Base-by-base conservation (phyloP, 2,888 invertebrate genomes). In the Drosophila picticornis region DNA sequence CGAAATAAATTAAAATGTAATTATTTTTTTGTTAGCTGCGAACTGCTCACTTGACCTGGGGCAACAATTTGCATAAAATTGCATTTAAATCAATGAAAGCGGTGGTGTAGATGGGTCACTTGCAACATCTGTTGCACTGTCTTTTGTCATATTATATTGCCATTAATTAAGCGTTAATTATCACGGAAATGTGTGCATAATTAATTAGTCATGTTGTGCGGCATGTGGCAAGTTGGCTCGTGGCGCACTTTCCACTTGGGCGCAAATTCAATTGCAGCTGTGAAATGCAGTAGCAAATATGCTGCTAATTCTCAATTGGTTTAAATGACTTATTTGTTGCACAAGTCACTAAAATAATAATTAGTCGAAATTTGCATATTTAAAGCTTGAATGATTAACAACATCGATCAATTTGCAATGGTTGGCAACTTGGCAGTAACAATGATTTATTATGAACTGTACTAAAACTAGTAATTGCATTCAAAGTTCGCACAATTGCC, bases 151-250 rank as follows among this genome's bases (percentile, higher is more conserved):
- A 77, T 80, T 70, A 81, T 80, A 80, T 77, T 75, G 77, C 75
- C 77, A 77, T 88, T 86, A 84, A 85, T 88, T 86, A 88, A 77
- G 69, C 61, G 85, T 81, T 85, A 85, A 85, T 85, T 88, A 84
- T 72, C 77, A 77, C 69, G 34, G 67, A 80, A 86, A 75, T 60
- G 68, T 88, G 83, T 61, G 68, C 38, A 52, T 72, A 72, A 86
- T 87, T 75, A 81, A 88, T 88, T 88, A 86, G 79, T 77, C 81
- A 85, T 83, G 53, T 31, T 77, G 22, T 58, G 46, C 27, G 55
- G 63, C 43, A 22, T 53, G 62, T 56, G 58, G 25, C 63, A 64
- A 34, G 2, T 55, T 50, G 64, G 50, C 67, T 50, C 52, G 53
- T 74, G 63, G 27, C 66, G 65, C 62, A 56, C 48, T 51, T 60